These are phyloP conservation scores for Amiota mariae DNA, from an alignment of 2,888 invertebrate species.

Conservation along the genomic window DNA sequence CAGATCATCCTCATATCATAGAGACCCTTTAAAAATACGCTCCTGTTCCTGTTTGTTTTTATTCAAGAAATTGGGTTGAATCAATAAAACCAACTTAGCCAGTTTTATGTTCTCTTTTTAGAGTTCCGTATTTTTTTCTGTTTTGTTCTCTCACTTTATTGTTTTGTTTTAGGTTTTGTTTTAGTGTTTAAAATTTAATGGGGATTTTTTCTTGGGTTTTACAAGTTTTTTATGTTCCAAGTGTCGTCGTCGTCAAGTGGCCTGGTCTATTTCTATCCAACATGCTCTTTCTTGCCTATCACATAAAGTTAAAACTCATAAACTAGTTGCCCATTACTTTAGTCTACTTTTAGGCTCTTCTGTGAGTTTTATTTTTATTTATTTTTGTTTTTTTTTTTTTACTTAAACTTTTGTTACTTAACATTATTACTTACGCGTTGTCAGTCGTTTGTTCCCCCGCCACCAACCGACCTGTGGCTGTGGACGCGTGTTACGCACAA, in stretches of 20 bases:
- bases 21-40: too few species aligned
- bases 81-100: slow-evolving; percentile 59
- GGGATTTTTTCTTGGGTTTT: background rate
- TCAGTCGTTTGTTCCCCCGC: slow-evolving; percentile 81
- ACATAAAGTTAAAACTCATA: background rate
- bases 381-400: background rate
- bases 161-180: background rate
- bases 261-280: background rate
- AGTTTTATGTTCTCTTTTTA: slow-evolving; percentile 51
- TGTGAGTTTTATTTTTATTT: background rate
- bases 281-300: background rate
- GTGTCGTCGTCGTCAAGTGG: background rate
- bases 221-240: slow-evolving; percentile 6
- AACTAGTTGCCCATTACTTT: background rate
- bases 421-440: slow-evolving; percentile 72
- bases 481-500: slow-evolving; percentile 86
- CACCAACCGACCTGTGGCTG: slow-evolving; percentile 89
- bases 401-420: slow-evolving; percentile 1
- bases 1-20: too few species aligned
- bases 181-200: slow-evolving; percentile 27
- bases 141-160: slow-evolving; percentile 2
- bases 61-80: slow-evolving; percentile 38
- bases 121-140: background rate
- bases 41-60: too few species aligned
- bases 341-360: slow-evolving; percentile 36